Evolutionary conservation across 1,140 invertebrate genomes (phyloP), one percentile per base, ranked within the genome.

Genomic region (Lanistes nyassanus): DNA sequence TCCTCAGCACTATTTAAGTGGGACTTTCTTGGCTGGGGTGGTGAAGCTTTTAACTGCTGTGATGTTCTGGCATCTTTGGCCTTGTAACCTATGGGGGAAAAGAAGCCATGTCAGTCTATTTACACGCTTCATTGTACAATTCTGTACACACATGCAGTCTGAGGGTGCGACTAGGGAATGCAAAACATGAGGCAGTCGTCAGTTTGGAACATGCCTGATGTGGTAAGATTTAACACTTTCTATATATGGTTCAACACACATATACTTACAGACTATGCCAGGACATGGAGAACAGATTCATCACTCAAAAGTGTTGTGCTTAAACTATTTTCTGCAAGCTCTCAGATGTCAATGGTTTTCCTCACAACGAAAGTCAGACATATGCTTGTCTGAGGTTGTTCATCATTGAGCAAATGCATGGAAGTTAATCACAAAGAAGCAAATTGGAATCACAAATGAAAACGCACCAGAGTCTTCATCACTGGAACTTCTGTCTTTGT

Each of bases 1-100:
- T 76, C 70, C 64, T 82, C 79, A 79, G 78, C 81, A 62, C 75
- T 80, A 47, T 79, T 74, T 77, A 85, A 83, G 39, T 80, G 81
- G 47, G 75, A 79, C 31, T 69, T 75, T 31, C 75, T 77, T 7
- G 70, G 34, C 64, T 83, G 79, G 36, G 80, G 77, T 16, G 81
- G 69, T 34, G 83, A 79, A 58, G 82, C 77, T 58, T 83, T 84
- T 21, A 84, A 73, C 64, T 77, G 82, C 31, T 79, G 73, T 68
- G 83, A 81, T 26, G 80, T 73, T 42, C 79, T 77, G 16, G 53
- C 47, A 26, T 81, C 79, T 26, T 80, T 75, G 2, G 78, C 66
- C 23, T 60, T 71, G 47, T 70, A 65, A 37, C 75, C 74, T 79
- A n/a, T n/a, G 72, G 62, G 74, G 58, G 31, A 66, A 53, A 65